These are phyloP conservation scores for Blera fallax DNA, from an alignment of 2,888 invertebrate genomes.

Conservation along the genomic window DNA sequence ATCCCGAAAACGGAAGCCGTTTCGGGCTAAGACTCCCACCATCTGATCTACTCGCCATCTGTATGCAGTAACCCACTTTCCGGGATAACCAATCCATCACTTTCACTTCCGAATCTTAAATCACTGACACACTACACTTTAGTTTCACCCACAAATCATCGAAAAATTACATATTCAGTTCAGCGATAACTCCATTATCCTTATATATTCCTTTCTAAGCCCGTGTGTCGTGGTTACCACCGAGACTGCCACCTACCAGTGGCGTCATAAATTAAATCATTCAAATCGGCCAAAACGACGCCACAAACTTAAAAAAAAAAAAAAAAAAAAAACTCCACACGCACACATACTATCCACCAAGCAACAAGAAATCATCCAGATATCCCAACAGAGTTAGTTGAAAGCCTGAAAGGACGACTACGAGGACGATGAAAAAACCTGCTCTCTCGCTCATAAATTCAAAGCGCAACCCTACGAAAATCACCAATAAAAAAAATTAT, in stretches of 20 bases:
- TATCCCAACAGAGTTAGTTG: constrained; percentile 42
- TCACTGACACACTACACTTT: constrained; percentile 48
- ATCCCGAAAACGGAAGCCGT: not conserved
- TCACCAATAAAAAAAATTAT: constrained; percentile 53
- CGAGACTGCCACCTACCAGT: constrained; percentile 20
- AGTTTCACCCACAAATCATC: constrained; percentile 41
- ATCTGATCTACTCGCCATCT: constrained; percentile 1
- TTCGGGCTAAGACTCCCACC: not conserved
- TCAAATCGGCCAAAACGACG: constrained; percentile 62
- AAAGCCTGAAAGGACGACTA: constrained; percentile 1
- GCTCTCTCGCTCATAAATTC: constrained; percentile 57
- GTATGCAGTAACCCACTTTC: constrained; percentile 30
- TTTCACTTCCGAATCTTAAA: constrained; percentile 52
- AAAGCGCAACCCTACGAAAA: constrained; percentile 63
- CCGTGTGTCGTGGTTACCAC: constrained; percentile 11
- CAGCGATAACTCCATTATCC: constrained; percentile 56
- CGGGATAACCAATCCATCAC: constrained; percentile 57
- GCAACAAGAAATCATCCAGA: constrained; percentile 5
- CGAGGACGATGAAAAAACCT: not conserved
- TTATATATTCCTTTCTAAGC: not conserved
- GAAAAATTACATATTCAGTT: constrained; percentile 56
- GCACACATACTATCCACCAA: not conserved
- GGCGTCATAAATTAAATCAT: constrained; percentile 70
- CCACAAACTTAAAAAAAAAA: constrained; percentile 38
- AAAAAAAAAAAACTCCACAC: not conserved